These are phyloP conservation scores for Pemphigus obesinymphae DNA, from an alignment of 1,140 invertebrate species.

Conservation along the genomic window DNA sequence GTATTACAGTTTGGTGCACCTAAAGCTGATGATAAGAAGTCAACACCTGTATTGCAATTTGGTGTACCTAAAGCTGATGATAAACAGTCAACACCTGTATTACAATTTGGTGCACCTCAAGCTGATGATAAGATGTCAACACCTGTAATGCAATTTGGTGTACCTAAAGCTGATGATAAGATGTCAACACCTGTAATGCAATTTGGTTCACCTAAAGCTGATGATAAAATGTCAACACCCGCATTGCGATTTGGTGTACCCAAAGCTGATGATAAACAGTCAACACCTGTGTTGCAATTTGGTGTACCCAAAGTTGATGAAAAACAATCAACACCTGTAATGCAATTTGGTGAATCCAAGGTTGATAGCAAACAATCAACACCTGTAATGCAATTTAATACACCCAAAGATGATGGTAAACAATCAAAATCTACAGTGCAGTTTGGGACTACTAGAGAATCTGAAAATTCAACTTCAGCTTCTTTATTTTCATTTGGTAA, in stretches of 20 bases:
- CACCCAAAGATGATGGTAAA: not conserved
- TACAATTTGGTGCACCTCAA: not conserved
- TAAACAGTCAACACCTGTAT: not conserved
- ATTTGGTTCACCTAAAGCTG: not conserved
- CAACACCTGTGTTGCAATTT: not conserved
- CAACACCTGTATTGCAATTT: slow-evolving; percentile 7
- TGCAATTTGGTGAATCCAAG: not conserved
- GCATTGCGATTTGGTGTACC: not conserved
- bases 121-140: not conserved
- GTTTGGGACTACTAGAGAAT: not conserved
- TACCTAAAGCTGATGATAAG: not conserved
- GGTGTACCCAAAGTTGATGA: not conserved
- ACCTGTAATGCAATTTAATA: not conserved
- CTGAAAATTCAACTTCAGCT: not conserved
- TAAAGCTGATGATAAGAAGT: not conserved
- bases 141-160: not conserved
- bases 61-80: not conserved
- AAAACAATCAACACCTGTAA: not conserved
- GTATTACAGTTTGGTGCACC: not conserved
- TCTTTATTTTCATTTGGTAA: slow-evolving; percentile 1
- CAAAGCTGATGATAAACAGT: not conserved
- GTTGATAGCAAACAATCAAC: not conserved
- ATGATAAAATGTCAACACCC: not conserved
- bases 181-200: not conserved
- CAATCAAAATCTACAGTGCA: not conserved